These are phyloP conservation scores for Eubucco bourcierii DNA, from an alignment of 2,113 vertebrate genomes.

Conservation along the genomic window DNA sequence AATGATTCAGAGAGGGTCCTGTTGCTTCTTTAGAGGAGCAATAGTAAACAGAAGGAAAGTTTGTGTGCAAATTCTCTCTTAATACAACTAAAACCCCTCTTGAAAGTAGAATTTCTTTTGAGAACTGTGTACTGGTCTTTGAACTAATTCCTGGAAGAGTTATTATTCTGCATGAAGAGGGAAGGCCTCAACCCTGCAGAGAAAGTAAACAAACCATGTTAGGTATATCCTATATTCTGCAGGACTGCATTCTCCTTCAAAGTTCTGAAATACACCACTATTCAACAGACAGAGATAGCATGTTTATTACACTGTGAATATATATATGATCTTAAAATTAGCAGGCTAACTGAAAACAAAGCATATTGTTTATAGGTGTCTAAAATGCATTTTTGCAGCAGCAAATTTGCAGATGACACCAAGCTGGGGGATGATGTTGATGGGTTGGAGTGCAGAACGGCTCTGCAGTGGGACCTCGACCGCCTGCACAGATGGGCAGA, in stretches of 20 bases:
- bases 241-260: not conserved
- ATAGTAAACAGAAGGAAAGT: not conserved
- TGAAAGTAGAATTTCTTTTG: not conserved
- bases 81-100: not conserved
- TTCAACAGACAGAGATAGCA: not conserved
- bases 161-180: not conserved
- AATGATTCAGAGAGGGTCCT: not conserved
- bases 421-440: too few relatives aligned
- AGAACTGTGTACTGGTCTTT: not conserved
- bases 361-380: not conserved
- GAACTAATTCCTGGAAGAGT: not conserved
- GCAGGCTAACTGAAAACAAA: not conserved
- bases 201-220: not conserved
- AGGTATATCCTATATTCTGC: not conserved
- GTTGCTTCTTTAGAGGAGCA: not conserved
- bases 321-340: not conserved
- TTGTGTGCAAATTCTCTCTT: not conserved
- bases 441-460: too few relatives aligned
- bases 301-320: not conserved
- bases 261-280: not conserved
- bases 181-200: not conserved
- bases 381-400: not conserved
- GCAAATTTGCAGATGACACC: too few relatives aligned
- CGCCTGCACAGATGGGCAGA: too few relatives aligned
- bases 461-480: too few relatives aligned